These are phyloP conservation scores for Cryptus armator DNA, from an alignment of 2,888 invertebrate genomes.

Conservation along the genomic window DNA sequence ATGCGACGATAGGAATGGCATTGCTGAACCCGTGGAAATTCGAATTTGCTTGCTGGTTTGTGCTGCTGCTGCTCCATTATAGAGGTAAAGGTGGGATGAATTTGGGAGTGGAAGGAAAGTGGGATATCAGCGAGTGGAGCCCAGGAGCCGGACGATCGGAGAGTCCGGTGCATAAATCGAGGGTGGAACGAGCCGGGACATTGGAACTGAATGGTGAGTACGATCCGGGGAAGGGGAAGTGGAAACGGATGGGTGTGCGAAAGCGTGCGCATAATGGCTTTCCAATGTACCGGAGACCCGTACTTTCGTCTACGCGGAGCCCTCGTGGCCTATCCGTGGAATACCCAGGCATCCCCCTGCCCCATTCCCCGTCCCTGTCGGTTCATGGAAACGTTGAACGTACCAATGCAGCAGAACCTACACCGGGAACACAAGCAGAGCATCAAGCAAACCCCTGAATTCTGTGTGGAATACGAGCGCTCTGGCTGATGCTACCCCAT, in stretches of 20 bases:
- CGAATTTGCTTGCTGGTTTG: constrained; percentile 57
- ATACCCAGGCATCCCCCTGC: neutral
- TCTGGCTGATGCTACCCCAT: neutral
- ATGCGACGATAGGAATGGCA: constrained; percentile 50
- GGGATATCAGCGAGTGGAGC: constrained; percentile 52
- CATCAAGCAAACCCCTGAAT: constrained; percentile 44
- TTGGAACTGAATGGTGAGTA: constrained; percentile 62
- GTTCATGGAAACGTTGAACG: constrained; percentile 36
- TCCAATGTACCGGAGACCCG: constrained; percentile 77
- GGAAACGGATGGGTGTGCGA: constrained; percentile 62
- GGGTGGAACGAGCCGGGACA: constrained; percentile 59
- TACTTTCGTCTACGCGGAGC: constrained; percentile 63
- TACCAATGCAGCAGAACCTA: constrained; percentile 48
- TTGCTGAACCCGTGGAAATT: constrained; percentile 65
- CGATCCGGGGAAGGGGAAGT: constrained; percentile 49
- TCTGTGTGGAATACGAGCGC: constrained; percentile 41
- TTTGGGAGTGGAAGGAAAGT: constrained; percentile 58
- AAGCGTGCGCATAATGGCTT: constrained; percentile 79
- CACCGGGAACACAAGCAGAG: constrained; percentile 51
- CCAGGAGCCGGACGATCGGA: constrained; percentile 53
- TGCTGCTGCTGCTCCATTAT: constrained; percentile 45
- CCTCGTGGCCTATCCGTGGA: constrained; percentile 56
- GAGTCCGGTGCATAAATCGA: constrained; percentile 66
- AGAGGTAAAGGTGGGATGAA: constrained; percentile 50
- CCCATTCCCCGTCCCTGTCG: neutral